Conservation (phyloP, 1,140 invertebrate genomes). For the Dolichoris vasculosae region DNA sequence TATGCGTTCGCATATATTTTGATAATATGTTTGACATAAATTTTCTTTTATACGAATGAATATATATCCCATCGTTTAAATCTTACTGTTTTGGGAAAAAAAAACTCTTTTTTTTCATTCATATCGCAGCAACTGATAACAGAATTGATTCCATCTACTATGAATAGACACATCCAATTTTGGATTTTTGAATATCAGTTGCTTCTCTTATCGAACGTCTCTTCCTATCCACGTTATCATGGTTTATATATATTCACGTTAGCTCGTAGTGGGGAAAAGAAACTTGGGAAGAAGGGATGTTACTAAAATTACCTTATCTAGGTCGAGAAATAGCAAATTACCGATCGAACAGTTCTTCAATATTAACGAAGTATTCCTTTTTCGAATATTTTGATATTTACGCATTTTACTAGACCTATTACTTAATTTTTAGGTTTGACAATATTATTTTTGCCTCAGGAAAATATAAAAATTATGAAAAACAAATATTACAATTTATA, state of each 20-base stretch:
- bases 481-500: too few species aligned
- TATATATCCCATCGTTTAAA: background rate
- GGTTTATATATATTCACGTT: background rate
- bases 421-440: background rate
- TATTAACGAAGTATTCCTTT: background rate
- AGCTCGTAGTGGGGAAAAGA: background rate
- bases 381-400: background rate
- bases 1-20: too few species aligned
- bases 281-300: background rate
- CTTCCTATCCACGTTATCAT: background rate
- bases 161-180: conserved; percentile 40
- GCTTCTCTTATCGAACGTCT: background rate
- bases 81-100: background rate
- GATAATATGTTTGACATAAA: background rate
- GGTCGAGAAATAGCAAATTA: background rate
- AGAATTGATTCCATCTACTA: background rate
- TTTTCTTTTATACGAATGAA: background rate
- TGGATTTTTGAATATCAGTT: conserved; percentile 28
- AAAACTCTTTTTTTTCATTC: background rate
- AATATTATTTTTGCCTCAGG: too few species aligned
- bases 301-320: conserved; percentile 1
- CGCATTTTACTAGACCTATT: background rate
- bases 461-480: background rate
- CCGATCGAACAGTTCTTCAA: background rate
- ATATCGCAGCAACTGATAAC: conserved; percentile 2